Conservation (phyloP, 2,888 invertebrate species). For the Cephonodes hylas region DNA sequence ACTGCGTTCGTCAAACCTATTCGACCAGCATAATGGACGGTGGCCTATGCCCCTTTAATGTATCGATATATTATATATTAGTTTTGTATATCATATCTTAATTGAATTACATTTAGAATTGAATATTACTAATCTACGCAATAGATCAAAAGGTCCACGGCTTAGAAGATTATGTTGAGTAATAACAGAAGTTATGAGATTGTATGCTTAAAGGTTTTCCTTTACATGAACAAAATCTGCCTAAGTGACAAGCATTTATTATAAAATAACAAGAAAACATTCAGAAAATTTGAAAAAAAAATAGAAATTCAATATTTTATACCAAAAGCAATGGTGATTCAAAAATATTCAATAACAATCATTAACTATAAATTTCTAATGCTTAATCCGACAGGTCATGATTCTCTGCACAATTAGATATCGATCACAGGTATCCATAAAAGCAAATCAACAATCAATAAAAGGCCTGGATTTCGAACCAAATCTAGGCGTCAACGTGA, state of each 20-base stretch:
- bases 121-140: neutral
- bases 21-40: neutral
- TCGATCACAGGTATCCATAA: neutral
- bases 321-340: neutral
- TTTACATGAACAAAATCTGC: too few species aligned
- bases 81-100: slow-evolving; percentile 4
- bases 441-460: neutral
- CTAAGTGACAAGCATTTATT: too few species aligned
- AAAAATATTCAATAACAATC: neutral
- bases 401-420: neutral
- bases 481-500: slow-evolving; percentile 1
- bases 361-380: neutral
- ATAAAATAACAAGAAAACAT: neutral
- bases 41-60: slow-evolving; percentile 8
- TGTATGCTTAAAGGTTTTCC: too few species aligned
- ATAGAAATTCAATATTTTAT: neutral
- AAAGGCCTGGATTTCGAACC: neutral
- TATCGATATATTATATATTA: neutral
- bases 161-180: neutral
- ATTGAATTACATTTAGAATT: slow-evolving; percentile 2
- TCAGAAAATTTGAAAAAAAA: neutral
- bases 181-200: neutral
- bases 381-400: neutral
- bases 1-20: slow-evolving; percentile 3
- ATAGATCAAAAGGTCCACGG: neutral